Conservation (phyloP, 2,113 vertebrate species). For the Apistogramma diplotaenia region DNA sequence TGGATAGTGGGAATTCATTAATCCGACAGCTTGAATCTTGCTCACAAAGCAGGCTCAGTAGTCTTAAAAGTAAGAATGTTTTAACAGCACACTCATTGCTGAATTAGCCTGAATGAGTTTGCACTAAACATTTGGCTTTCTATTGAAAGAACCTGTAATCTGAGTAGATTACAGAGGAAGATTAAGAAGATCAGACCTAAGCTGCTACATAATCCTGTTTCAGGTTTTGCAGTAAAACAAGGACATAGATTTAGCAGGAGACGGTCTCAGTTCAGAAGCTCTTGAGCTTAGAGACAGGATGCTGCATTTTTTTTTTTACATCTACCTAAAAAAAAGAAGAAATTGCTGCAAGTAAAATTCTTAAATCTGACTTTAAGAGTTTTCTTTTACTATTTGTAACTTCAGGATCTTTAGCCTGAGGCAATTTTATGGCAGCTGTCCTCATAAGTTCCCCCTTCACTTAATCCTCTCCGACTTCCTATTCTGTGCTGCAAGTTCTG, state of each 20-base stretch:
- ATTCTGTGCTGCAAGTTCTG: background rate
- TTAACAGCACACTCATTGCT: slow-evolving; percentile 5
- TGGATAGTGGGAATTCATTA: background rate
- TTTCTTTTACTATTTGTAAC: background rate
- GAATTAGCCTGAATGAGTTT: background rate
- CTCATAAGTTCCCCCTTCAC: background rate
- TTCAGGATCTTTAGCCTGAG: background rate
- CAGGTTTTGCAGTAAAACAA: background rate
- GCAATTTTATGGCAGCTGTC: background rate
- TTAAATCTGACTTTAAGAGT: background rate
- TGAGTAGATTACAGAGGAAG: slow-evolving; percentile 26
- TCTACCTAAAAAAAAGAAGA: background rate
- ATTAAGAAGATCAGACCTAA: slow-evolving; percentile 38
- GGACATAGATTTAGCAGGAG: slow-evolving; percentile 11
- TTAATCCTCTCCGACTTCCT: background rate
- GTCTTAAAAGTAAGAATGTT: background rate
- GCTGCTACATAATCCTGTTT: slow-evolving; percentile 18
- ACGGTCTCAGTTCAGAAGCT: background rate
- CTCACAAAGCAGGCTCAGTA: background rate
- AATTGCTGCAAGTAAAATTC: background rate
- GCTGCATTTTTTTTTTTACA: background rate
- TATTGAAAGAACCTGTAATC: slow-evolving; percentile 41
- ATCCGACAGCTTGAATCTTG: background rate
- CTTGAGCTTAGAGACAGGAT: background rate
- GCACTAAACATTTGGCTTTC: slow-evolving; percentile 7